Evolutionary conservation across 2,113 vertebrate genomes (phyloP).

Genomic region (Pandion haliaetus): DNA sequence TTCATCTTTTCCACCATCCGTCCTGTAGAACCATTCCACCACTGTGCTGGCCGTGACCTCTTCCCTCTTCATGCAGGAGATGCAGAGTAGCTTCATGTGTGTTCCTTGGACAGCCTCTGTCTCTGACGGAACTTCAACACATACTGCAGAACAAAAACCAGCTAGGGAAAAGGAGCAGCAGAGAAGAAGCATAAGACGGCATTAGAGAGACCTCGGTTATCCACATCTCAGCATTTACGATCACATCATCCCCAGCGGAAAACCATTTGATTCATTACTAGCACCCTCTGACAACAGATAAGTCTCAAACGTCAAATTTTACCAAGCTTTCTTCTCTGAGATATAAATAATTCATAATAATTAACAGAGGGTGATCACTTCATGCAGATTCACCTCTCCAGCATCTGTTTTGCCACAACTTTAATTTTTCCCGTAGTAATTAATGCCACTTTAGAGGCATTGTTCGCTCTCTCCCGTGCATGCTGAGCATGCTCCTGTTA

Average conservation of each 20-base stretch:
- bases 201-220: background rate
- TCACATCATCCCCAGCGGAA: background rate
- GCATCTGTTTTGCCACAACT: slow-evolving; percentile 4
- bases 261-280: background rate
- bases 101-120: slow-evolving; percentile 86
- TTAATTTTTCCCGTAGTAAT: background rate
- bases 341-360: background rate
- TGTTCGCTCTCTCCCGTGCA: background rate
- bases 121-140: slow-evolving; percentile 88
- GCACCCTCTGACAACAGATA: background rate
- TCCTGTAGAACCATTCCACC: slow-evolving; percentile 89
- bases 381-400: background rate
- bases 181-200: background rate
- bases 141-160: slow-evolving; percentile 80
- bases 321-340: background rate
- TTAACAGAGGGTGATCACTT: background rate
- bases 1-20: slow-evolving; percentile 62
- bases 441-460: background rate
- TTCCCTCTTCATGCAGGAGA: slow-evolving; percentile 93
- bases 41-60: slow-evolving; percentile 83
- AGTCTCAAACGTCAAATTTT: background rate
- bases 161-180: slow-evolving; percentile 68
- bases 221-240: background rate
- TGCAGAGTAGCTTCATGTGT: slow-evolving; percentile 89
- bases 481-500: background rate